phyloP scores from a whole-genome alignment of 2,888 invertebrate species.

The Amphimallon solstitiale region DNA sequence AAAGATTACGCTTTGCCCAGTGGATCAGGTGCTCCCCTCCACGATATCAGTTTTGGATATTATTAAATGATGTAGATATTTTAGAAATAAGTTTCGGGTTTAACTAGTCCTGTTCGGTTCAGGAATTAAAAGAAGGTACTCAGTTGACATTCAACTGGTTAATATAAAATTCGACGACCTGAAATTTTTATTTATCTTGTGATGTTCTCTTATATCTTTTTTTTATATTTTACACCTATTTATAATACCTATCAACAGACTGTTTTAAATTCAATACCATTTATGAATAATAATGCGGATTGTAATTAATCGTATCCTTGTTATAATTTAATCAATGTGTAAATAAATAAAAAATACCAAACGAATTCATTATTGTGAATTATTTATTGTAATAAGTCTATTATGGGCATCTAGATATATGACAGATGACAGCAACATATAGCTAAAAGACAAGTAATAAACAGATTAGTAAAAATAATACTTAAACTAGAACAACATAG shows the following conservation, averaged over 20 bases:
- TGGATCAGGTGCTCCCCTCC: conserved; percentile 74
- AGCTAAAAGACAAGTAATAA: too few relatives aligned
- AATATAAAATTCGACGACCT: conserved; percentile 3
- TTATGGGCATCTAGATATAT: too few relatives aligned
- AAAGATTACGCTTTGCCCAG: conserved; percentile 83
- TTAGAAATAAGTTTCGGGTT: conserved; percentile 9
- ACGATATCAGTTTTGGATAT: conserved; percentile 86
- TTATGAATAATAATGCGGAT: too few relatives aligned
- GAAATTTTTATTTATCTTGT: conserved; percentile 2
- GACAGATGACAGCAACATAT: too few relatives aligned
- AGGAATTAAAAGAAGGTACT: conserved; percentile 11
- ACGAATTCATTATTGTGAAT: too few relatives aligned
- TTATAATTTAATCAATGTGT: too few relatives aligned
- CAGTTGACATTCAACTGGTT: conserved; percentile 26
- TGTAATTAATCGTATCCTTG: too few relatives aligned
- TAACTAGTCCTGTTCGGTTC: conserved; percentile 23
- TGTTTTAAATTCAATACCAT: not conserved
- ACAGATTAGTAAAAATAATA: too few relatives aligned
- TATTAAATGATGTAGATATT: conserved; percentile 67
- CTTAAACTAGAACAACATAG: too few relatives aligned
- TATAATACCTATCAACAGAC: not conserved
- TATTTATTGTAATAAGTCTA: too few relatives aligned
- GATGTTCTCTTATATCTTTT: not conserved
- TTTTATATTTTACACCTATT: not conserved
- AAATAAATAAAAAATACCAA: too few relatives aligned